Percentiles rank a stretch among this genome's conserved stretches.
phyloP scores from a whole-genome alignment of 2,797 vertebrate species.

The Sebastes diploproa region DNA sequence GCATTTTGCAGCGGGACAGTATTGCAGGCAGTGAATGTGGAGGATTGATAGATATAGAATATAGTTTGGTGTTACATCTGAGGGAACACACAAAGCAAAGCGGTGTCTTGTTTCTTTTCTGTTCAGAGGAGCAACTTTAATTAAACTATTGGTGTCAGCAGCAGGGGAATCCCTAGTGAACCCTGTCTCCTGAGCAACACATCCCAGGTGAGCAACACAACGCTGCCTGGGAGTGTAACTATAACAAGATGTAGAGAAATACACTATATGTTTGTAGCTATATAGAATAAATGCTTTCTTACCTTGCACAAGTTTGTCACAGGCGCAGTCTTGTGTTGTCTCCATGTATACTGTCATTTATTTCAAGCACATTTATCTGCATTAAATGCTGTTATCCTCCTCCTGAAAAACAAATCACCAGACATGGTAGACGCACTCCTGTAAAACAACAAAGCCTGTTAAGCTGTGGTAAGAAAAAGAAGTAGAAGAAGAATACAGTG shows the following conservation, averaged over 20 bases:
- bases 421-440: neutral
- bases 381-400: neutral
- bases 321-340: constrained; percentile 34
- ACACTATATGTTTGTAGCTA: neutral
- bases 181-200: constrained; percentile 30
- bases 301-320: constrained; percentile 55
- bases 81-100: constrained; percentile 4
- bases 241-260: neutral
- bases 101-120: constrained; percentile 9
- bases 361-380: constrained; percentile 6
- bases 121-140: constrained; percentile 11
- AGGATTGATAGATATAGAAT: neutral
- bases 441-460: neutral
- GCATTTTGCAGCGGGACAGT: neutral
- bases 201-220: constrained; percentile 32
- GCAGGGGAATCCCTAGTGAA: neutral
- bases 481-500: neutral
- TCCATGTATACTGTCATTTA: constrained; percentile 59
- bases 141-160: neutral
- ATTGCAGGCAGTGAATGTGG: neutral
- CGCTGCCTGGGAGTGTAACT: neutral
- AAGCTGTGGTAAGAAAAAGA: too few relatives aligned
- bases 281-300: neutral
- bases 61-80: neutral
- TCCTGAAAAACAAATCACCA: neutral